Percentiles rank a stretch among this genome's conserved stretches.
Conservation (phyloP, 1,140 invertebrate species). For the Meloidogyne chitwoodi region DNA sequence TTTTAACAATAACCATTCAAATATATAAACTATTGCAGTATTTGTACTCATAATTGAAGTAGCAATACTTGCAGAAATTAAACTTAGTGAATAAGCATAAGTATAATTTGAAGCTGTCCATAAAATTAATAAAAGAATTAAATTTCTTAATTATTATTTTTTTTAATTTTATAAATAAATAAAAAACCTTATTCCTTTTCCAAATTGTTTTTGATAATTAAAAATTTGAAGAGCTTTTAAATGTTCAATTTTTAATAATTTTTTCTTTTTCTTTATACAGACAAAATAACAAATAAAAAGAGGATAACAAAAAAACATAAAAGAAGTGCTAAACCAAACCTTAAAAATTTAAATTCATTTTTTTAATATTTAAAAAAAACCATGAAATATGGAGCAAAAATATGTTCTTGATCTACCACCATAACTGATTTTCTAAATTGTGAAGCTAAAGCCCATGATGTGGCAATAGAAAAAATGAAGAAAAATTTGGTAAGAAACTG, state of each 20-base stretch:
- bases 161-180: conserved; percentile 2
- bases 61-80: conserved; percentile 48
- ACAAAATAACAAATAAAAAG: conserved; percentile 50
- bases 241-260: conserved; percentile 12
- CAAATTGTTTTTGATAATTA: conserved; percentile 8
- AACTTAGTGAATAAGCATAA: conserved; percentile 43
- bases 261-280: conserved; percentile 12
- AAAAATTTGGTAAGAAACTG: conserved; percentile 8
- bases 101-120: conserved; percentile 55
- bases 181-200: conserved; percentile 17
- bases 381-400: conserved; percentile 55
- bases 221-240: conserved; percentile 31
- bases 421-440: conserved; percentile 55
- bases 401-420: conserved; percentile 38
- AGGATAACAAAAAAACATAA: conserved; percentile 55
- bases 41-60: conserved; percentile 49
- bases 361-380: neutral
- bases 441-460: conserved; percentile 51
- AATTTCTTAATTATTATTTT: neutral
- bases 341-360: neutral
- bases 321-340: conserved; percentile 58
- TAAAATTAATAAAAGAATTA: conserved; percentile 39
- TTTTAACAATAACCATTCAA: conserved; percentile 36
- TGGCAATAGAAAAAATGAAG: conserved; percentile 34
- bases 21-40: conserved; percentile 53